phyloP scores from a whole-genome alignment of 2,888 invertebrate species.

The Ennomos fuscantarius region DNA sequence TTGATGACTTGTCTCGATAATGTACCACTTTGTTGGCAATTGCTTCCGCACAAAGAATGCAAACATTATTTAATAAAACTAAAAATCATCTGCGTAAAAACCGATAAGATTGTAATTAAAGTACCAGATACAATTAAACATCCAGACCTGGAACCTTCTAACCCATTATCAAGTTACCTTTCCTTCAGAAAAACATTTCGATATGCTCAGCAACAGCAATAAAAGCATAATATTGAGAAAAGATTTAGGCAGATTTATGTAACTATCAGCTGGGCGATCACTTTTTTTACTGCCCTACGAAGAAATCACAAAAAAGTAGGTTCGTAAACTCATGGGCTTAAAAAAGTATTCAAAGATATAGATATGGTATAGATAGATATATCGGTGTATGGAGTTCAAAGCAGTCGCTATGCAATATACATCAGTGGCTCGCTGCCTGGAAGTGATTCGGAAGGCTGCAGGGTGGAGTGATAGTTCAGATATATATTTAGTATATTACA shows the following conservation, averaged over 20 bases:
- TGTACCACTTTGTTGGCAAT: too few relatives aligned
- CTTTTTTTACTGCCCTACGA: not conserved
- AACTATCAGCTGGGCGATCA: not conserved
- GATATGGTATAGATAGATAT: not conserved
- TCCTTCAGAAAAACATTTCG: not conserved
- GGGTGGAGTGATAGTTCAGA: not conserved
- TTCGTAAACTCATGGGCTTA: not conserved
- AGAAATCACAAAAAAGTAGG: not conserved
- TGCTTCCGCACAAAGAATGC: not conserved
- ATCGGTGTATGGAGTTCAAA: not conserved
- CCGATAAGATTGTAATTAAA: constrained; percentile 21
- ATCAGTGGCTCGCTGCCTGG: too few relatives aligned
- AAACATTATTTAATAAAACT: constrained; percentile 17
- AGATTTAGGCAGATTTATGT: not conserved
- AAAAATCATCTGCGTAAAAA: constrained; percentile 17
- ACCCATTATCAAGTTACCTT: not conserved
- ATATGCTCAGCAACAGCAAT: not conserved
- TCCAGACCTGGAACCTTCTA: constrained; percentile 12
- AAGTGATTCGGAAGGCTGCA: too few relatives aligned
- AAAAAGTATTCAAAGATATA: not conserved
- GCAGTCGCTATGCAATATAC: too few relatives aligned
- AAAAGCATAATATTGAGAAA: not conserved
- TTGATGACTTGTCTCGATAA: not conserved
- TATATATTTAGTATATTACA: not conserved
- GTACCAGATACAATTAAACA: constrained; percentile 30